Evolutionary conservation across 2,888 invertebrate genomes (phyloP).

Genomic region (Oxyteleia sp.): DNA sequence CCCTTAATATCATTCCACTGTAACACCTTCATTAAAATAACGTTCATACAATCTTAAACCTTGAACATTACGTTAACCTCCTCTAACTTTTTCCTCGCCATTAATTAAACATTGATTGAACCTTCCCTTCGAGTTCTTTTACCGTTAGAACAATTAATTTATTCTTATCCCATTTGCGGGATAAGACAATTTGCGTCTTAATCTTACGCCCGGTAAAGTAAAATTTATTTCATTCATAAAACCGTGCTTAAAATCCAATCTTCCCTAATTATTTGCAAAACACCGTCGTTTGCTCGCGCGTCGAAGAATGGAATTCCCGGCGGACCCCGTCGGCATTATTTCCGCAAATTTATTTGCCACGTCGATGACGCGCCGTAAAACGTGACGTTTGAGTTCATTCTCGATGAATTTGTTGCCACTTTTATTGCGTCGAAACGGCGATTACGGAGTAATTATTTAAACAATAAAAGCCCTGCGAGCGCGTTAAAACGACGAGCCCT

Average conservation of each 20-base stretch:
- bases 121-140: too few relatives aligned
- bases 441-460: constrained; percentile 11
- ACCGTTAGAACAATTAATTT: too few relatives aligned
- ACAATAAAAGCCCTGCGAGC: not conserved
- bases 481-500: not conserved
- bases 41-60: too few relatives aligned
- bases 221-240: not conserved
- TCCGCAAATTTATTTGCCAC: constrained; percentile 60
- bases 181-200: too few relatives aligned
- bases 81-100: too few relatives aligned
- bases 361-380: constrained; percentile 34
- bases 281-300: not conserved
- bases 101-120: too few relatives aligned
- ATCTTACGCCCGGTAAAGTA: too few relatives aligned
- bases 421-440: constrained; percentile 14
- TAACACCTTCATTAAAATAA: too few relatives aligned
- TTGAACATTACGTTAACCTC: too few relatives aligned
- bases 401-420: constrained; percentile 7
- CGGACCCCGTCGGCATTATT: constrained; percentile 29
- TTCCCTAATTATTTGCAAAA: constrained; percentile 13
- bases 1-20: too few relatives aligned
- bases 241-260: constrained; percentile 5
- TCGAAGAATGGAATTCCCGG: constrained; percentile 36
- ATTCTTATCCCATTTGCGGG: too few relatives aligned
- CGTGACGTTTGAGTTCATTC: constrained; percentile 6